Conservation (phyloP, 2,113 vertebrate genomes). For the Alosa alosa region DNA sequence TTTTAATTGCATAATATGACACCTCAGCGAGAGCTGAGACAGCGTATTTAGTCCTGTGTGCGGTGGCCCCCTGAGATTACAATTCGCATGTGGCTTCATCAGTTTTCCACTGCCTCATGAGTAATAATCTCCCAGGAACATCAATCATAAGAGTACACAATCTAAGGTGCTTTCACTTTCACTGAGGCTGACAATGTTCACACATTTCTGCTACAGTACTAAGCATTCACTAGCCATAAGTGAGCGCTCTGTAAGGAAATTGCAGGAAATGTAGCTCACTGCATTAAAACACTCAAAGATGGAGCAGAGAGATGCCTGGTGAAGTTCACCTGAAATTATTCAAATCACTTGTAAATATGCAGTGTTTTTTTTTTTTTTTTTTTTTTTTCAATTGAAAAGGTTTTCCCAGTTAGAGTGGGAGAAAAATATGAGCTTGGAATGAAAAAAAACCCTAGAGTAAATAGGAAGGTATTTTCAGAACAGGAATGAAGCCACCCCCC, state of each 20-base stretch:
- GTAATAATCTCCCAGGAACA: neutral
- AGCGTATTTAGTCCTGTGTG: neutral
- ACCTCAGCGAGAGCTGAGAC: conserved; percentile 2
- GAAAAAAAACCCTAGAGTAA: neutral
- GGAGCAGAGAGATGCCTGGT: neutral
- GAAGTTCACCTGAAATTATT: neutral
- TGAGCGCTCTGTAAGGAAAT: neutral
- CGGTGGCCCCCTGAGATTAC: neutral
- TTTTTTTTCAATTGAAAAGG: neutral
- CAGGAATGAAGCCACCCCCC: neutral
- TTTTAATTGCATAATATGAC: neutral
- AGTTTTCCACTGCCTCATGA: neutral
- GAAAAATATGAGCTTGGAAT: neutral
- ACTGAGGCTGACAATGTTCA: neutral
- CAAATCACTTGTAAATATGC: neutral
- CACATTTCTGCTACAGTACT: neutral
- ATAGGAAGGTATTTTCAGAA: neutral
- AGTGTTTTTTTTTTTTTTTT: neutral
- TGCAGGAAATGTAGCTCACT: neutral
- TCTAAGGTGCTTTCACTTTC: neutral
- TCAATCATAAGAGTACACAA: neutral
- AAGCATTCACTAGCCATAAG: neutral
- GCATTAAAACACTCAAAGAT: neutral
- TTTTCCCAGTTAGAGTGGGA: neutral
- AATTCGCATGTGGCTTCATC: neutral